These are phyloP conservation scores for Eupithecia dodoneata DNA, from an alignment of 2,888 invertebrate species.

Conservation along the genomic window DNA sequence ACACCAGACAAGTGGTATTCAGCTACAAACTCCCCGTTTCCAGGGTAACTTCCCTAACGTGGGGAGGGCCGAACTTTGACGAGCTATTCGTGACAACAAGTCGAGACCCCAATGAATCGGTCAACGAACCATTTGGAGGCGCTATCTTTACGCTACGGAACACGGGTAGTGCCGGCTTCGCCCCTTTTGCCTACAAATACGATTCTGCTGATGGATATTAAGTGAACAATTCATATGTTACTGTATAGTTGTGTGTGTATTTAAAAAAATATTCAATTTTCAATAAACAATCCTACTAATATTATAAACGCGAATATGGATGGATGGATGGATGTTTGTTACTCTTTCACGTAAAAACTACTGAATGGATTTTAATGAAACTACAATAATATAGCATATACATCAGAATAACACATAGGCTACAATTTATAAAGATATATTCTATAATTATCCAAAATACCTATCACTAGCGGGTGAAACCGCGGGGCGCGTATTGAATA, in stretches of 20 bases:
- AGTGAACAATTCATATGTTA: constrained; percentile 22
- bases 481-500: background rate
- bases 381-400: too few species aligned
- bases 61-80: constrained; percentile 86
- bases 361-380: too few species aligned
- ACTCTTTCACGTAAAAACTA: too few species aligned
- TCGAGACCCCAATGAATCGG: constrained; percentile 43
- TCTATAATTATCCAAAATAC: too few species aligned
- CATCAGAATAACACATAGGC: too few species aligned
- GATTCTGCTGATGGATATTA: constrained; percentile 67
- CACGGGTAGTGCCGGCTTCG: constrained; percentile 64
- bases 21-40: constrained; percentile 83
- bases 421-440: too few species aligned
- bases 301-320: too few species aligned
- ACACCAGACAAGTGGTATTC: constrained; percentile 70
- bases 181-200: constrained; percentile 55
- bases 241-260: background rate
- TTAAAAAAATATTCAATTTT: too few species aligned
- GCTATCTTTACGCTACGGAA: constrained; percentile 68
- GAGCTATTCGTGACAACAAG: constrained; percentile 86
- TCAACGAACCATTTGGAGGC: constrained; percentile 63
- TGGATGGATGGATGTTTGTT: too few species aligned
- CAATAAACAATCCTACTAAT: too few species aligned
- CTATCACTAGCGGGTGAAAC: too few species aligned
- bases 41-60: constrained; percentile 86